Evolutionary conservation across 2,888 invertebrate species (phyloP), one percentile per base, ranked within the genome.

Genomic region (Schizaphis graminum): DNA sequence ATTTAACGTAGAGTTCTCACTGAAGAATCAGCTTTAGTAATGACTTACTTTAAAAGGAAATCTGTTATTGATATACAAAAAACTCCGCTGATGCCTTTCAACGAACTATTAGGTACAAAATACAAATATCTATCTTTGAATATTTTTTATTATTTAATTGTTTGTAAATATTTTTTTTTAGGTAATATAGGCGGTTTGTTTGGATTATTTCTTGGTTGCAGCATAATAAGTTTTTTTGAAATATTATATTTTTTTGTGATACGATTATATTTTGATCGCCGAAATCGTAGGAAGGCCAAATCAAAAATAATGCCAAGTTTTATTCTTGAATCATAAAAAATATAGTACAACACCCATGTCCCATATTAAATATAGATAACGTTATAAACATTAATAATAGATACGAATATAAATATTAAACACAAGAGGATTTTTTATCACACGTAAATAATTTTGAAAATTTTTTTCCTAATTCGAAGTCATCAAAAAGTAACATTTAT

Each of bases 141-240:
- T 49, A 4, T 93, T 35, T 35, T 35, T n/a, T n/a, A 77, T 77
- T 44, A 49, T 10, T 44, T 85, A 61, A 16, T 47, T 61, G n/a
- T 49, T 44, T 86, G n/a, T 53, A 41, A 56, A 35, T 26, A 57
- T 49, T 41, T 94, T 94, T 92, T 53, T 53, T 53, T 53, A 95
- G 95, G 95, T 26, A 95, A 95, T 88, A 94, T 95, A 56, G 95
- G 95, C 24, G 95, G 95, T 1, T 94, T 95, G 26, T 90, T 95
- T 87, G 95, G 95, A 77, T 94, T 95, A 56, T 95, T 95, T 92
- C 91, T 95, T 7, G 95, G 95, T 4, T 95, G 95, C 95, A 95
- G 95, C 94, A 94, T 95, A 44, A 89, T 95, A 35, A 95, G 95
- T 61, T 87, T 95, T 28, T 95, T 95, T 47, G 95, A 95, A 94